Evolutionary conservation across 2,797 vertebrate genomes (phyloP).

Genomic region (Amphiprion clarkii): DNA sequence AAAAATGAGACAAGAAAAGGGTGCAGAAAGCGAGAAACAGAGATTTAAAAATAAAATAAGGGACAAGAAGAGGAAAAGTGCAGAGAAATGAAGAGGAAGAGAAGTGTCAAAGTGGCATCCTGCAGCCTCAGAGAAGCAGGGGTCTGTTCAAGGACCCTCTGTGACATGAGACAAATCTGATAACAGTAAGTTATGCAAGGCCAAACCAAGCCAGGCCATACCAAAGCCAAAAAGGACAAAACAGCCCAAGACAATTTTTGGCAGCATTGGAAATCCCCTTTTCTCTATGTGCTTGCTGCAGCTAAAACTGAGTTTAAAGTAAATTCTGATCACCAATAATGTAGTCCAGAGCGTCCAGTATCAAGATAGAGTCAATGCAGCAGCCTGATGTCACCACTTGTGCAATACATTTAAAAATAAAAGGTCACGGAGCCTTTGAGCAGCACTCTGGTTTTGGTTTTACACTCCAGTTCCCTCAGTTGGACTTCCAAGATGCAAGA

Average conservation of each 20-base stretch:
- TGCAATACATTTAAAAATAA: conserved; percentile 26
- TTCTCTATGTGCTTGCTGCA: conserved; percentile 12
- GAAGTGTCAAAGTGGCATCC: conserved; percentile 59
- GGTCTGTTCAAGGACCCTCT: conserved; percentile 26
- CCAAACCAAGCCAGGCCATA: conserved; percentile 25
- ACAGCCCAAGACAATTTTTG: conserved; percentile 4
- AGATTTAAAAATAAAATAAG: conserved; percentile 1
- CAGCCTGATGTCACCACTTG: conserved; percentile 15
- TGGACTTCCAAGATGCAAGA: conserved; percentile 50
- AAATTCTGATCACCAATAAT: conserved; percentile 22
- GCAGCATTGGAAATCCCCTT: conserved; percentile 42
- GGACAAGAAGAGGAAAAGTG: neutral
- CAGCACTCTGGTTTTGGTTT: conserved; percentile 59
- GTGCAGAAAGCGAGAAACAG: neutral
- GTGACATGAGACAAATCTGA: conserved; percentile 24
- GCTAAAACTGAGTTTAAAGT: conserved; percentile 12
- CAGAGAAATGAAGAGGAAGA: conserved; percentile 34
- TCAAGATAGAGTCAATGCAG: neutral
- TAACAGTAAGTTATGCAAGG: conserved; percentile 16
- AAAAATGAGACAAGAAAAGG: neutral
- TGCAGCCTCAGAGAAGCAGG: conserved; percentile 40
- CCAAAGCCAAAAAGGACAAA: conserved; percentile 10
- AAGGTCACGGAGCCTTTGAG: conserved; percentile 41
- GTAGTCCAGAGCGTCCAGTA: neutral
- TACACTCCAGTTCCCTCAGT: conserved; percentile 70